These are phyloP conservation scores for Ardeotis arabs DNA, from an alignment of 2,113 vertebrate species.

Conservation along the genomic window DNA sequence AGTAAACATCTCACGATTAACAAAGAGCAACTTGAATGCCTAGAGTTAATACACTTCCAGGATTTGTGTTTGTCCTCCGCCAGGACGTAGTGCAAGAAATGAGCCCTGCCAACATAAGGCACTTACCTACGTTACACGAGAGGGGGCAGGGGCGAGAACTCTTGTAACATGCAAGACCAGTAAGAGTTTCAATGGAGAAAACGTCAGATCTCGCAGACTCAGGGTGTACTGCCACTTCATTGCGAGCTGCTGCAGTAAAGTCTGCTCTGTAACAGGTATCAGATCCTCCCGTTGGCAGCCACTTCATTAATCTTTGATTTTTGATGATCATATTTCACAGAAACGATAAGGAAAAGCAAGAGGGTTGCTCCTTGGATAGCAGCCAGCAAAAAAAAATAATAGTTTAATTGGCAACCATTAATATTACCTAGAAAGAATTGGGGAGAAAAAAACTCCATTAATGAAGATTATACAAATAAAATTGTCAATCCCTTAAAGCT, in stretches of 20 bases:
- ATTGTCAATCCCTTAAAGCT: neutral
- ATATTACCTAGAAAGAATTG: conserved; percentile 84
- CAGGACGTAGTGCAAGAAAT: neutral
- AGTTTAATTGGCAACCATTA: conserved; percentile 91
- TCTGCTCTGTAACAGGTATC: neutral
- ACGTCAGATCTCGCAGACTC: neutral
- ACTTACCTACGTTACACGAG: conserved; percentile 32
- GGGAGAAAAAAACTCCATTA: neutral
- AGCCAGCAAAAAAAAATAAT: conserved; percentile 96
- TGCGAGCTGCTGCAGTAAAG: neutral
- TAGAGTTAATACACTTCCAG: neutral
- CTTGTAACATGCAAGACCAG: neutral
- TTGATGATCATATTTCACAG: conserved; percentile 89
- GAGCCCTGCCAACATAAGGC: conserved; percentile 39
- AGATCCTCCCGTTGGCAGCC: conserved; percentile 50
- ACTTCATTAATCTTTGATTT: neutral
- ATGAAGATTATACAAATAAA: neutral
- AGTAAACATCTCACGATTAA: neutral
- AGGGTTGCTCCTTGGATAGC: conserved; percentile 91
- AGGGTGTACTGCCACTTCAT: neutral
- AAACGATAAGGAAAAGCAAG: conserved; percentile 90
- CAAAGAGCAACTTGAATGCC: neutral
- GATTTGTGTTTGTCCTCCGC: neutral
- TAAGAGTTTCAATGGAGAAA: neutral
- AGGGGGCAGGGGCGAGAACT: neutral